A percentile compares a stretch with the other conserved stretches of the same genome.
phyloP scores from a whole-genome alignment of 2,113 vertebrate species.

The Sebastes schlegelii region DNA sequence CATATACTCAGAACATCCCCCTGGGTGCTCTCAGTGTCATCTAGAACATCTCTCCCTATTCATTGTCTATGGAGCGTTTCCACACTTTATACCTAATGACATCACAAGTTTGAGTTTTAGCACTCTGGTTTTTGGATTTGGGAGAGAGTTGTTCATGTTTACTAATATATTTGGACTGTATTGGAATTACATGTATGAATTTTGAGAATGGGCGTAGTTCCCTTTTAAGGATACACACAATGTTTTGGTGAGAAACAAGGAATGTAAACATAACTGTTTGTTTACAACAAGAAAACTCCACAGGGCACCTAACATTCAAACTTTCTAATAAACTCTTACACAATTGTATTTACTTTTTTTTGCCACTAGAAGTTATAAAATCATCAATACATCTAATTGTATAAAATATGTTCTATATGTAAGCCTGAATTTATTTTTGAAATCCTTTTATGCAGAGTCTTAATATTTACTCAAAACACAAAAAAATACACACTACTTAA shows the following conservation, averaged over 20 bases:
- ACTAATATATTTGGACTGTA: too few species aligned
- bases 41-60: too few species aligned
- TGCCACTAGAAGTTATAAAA: background rate
- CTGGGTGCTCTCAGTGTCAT: too few species aligned
- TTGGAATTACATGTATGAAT: too few species aligned
- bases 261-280: background rate
- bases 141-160: too few species aligned
- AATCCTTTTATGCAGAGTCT: background rate
- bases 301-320: background rate
- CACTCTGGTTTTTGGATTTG: too few species aligned
- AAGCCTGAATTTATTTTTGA: background rate
- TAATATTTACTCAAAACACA: background rate
- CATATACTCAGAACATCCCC: too few species aligned
- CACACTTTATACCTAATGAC: too few species aligned
- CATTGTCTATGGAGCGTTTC: too few species aligned
- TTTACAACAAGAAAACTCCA: background rate
- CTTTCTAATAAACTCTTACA: background rate
- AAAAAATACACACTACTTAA: background rate
- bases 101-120: too few species aligned
- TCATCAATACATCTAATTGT: background rate
- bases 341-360: background rate
- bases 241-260: background rate
- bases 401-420: background rate
- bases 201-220: too few species aligned
- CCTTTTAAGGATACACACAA: background rate